Conservation (phyloP, 2,113 vertebrate genomes). For the Euleptes europaea region DNA sequence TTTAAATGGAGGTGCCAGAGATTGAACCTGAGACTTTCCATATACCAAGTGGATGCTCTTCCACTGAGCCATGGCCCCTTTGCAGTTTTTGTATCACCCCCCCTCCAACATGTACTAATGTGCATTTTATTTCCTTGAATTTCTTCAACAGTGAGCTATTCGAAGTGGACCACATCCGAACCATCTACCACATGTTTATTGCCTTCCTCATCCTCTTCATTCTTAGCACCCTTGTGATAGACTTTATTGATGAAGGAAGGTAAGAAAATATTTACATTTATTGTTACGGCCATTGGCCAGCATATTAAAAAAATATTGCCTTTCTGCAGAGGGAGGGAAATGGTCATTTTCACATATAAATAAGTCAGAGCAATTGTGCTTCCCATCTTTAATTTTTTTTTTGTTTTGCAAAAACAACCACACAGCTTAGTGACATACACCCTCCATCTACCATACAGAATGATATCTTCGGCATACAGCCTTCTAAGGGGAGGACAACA, state of each 20-base stretch:
- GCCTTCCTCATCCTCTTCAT: constrained; percentile 94
- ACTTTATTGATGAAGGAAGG: constrained; percentile 96
- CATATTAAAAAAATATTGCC: background rate
- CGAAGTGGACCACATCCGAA: constrained; percentile 96
- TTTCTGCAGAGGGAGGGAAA: too few relatives aligned
- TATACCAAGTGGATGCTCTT: too few relatives aligned
- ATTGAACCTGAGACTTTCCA: too few relatives aligned
- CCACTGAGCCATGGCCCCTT: too few relatives aligned
- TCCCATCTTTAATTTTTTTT: background rate
- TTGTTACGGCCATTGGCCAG: too few relatives aligned
- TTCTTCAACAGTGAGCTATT: constrained; percentile 87
- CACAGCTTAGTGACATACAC: too few relatives aligned
- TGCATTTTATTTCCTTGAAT: constrained; percentile 25
- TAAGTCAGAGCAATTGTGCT: background rate
- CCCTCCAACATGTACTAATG: background rate
- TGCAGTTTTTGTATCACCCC: too few relatives aligned
- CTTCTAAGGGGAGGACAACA: background rate
- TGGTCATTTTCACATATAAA: background rate
- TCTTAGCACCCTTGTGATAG: constrained; percentile 91
- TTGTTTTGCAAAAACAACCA: too few relatives aligned
- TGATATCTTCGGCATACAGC: background rate
- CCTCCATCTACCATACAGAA: too few relatives aligned
- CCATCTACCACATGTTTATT: constrained; percentile 99
- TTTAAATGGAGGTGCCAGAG: too few relatives aligned
- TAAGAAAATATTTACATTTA: too few relatives aligned